phyloP scores from a whole-genome alignment of 2,113 vertebrate species.

The Opisthocomus hoazin region DNA sequence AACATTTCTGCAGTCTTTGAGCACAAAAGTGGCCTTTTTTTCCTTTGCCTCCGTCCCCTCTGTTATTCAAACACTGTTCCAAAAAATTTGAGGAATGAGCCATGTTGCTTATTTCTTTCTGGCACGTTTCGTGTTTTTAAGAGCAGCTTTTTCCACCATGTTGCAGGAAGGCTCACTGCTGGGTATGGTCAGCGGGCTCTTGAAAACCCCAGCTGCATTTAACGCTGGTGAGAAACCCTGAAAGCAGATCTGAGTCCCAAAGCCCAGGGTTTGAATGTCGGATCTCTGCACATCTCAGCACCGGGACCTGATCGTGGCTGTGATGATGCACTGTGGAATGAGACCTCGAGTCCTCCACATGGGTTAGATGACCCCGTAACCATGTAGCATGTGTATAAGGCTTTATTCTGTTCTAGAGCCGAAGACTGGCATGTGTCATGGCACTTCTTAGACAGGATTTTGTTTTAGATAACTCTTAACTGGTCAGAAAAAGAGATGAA shows the following conservation, averaged over 20 bases:
- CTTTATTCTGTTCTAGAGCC: background rate
- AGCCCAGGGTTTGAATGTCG: fast-evolving
- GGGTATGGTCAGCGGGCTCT: background rate
- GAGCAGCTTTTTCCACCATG: background rate
- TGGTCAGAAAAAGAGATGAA: background rate
- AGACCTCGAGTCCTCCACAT: background rate
- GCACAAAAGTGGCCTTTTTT: background rate
- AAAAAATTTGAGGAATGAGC: background rate
- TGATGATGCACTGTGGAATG: background rate
- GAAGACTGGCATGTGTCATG: background rate
- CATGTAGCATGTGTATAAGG: background rate
- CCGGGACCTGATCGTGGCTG: fast-evolving
- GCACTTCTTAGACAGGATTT: background rate
- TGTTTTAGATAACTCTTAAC: background rate
- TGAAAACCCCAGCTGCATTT: background rate
- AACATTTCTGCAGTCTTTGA: background rate
- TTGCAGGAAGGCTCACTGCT: background rate
- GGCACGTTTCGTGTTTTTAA: background rate
- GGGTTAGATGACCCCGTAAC: background rate
- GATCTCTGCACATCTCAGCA: background rate
- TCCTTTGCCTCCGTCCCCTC: background rate
- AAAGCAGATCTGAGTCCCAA: background rate
- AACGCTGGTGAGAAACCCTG: background rate
- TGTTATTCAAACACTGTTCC: background rate
- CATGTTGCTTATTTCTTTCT: background rate